A percentile compares a stretch with the other conserved stretches of the same genome.
Conservation (phyloP, 2,888 invertebrate species). For the Pogonocherus hispidulus region DNA sequence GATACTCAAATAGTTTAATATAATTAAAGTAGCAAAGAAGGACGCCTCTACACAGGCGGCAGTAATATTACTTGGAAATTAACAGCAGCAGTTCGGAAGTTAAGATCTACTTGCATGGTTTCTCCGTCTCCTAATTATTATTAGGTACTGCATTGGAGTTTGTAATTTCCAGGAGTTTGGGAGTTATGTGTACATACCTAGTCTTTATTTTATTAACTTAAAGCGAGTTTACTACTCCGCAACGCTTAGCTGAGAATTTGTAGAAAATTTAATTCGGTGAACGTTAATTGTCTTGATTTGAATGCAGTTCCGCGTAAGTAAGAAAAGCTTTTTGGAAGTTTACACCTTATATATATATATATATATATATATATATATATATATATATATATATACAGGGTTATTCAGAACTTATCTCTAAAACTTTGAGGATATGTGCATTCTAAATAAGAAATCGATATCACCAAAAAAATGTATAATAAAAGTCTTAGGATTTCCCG, state of each 20-base stretch:
- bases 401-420: too few relatives aligned
- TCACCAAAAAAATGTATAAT: too few relatives aligned
- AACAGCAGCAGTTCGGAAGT: background rate
- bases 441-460: too few relatives aligned
- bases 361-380: too few relatives aligned
- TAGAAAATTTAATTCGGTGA: too few relatives aligned
- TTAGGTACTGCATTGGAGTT: background rate
- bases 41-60: background rate
- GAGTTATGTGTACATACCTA: background rate
- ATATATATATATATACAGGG: too few relatives aligned
- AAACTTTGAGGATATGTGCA: too few relatives aligned
- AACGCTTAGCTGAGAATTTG: background rate
- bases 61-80: background rate
- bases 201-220: background rate
- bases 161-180: background rate
- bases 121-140: background rate
- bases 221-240: background rate
- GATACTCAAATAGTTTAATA: background rate
- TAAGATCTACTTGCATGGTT: background rate
- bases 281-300: too few relatives aligned
- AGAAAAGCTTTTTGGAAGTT: too few relatives aligned
- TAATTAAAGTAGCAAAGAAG: background rate
- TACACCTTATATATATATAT: too few relatives aligned
- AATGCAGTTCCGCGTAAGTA: too few relatives aligned
- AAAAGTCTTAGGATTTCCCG: too few relatives aligned